These are phyloP conservation scores for Scaptomyza montana DNA, from an alignment of 1,140 invertebrate genomes.

Conservation along the genomic window DNA sequence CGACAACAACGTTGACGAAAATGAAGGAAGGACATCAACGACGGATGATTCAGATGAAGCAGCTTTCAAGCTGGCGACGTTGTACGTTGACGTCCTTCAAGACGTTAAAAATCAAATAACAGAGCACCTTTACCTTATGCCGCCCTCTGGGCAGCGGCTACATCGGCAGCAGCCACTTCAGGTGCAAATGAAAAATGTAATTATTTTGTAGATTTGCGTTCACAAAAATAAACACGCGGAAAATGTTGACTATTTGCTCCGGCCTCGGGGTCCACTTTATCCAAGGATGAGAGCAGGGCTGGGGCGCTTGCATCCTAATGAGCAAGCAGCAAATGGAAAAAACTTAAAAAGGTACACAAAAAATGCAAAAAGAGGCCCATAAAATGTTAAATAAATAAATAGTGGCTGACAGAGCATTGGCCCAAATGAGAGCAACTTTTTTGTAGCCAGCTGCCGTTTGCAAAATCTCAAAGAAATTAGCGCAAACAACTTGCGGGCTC, in stretches of 20 bases:
- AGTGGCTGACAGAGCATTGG: conserved; percentile 63
- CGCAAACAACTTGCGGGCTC: conserved; percentile 65
- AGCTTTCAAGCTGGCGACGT: conserved; percentile 3
- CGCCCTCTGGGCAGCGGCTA: neutral
- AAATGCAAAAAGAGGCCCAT: conserved; percentile 34
- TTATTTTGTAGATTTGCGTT: conserved; percentile 78
- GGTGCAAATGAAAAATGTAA: conserved; percentile 82
- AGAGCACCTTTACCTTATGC: conserved; percentile 1
- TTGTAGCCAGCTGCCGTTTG: conserved; percentile 41
- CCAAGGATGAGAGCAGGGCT: conserved; percentile 1
- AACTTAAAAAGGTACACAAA: conserved; percentile 63
- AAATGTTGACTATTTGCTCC: conserved; percentile 58
- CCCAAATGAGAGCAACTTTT: conserved; percentile 68
- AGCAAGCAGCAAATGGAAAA: conserved; percentile 36
- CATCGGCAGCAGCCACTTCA: conserved; percentile 57
- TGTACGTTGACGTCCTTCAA: conserved; percentile 35
- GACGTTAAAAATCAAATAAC: conserved; percentile 53
- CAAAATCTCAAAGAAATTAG: conserved; percentile 70
- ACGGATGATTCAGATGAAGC: conserved; percentile 30
- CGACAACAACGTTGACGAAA: conserved; percentile 15
- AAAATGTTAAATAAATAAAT: conserved; percentile 79
- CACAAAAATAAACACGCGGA: conserved; percentile 74
- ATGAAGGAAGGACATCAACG: conserved; percentile 6
- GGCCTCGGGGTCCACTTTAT: conserved; percentile 34
- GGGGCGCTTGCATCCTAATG: conserved; percentile 40